Evolutionary conservation across 2,797 vertebrate species (phyloP), one percentile per base, ranked within the genome.

Genomic region (Myotis vivesi): DNA sequence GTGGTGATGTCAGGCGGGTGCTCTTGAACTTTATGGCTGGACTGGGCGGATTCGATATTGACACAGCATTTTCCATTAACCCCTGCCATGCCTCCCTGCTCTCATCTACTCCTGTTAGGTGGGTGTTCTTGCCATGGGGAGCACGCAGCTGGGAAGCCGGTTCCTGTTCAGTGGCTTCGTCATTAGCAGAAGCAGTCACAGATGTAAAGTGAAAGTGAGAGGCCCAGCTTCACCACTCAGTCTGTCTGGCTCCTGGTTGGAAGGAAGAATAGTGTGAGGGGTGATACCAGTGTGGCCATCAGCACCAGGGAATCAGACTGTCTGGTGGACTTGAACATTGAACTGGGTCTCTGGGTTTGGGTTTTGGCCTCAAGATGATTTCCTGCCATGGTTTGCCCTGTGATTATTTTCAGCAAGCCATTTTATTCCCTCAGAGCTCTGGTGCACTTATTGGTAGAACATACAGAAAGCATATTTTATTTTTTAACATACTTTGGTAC

Each of bases 1-100:
- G 94, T 94, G 93, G 75, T 95, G 91, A 64, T 97, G 80, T 95
- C 88, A 95, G 96, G 83, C 20, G 28, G 92, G 82, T 95, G 5
- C 95, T 91, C 97, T 98, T 96, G 68, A 94, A 89, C 81, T 96
- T 96, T 68, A 94, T 94, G 94, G 95, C 93, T 30, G 80, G 94
- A 96, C n/a, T 69, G 71, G 72, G 94, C 91, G 94, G 95, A 95
- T 64, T 92, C 96, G 91, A 33, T 87, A 93, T 95, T 93, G 97
- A 96, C 38, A 30, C 5, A 33, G 36, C 64, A 9, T 53, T 95
- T 96, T 97, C 89, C 81, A 89, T 96, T 95, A 82, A 96, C 88
- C 64, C 94, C 81, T 97, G 90, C 76, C 77, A 92, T 91, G 90
- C 73, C 96, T 71, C 38, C 15, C 91, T 90, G 88, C 86, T 92